Conservation (phyloP, 2,113 vertebrate species). For the Melanotaenia duboulayi region DNA sequence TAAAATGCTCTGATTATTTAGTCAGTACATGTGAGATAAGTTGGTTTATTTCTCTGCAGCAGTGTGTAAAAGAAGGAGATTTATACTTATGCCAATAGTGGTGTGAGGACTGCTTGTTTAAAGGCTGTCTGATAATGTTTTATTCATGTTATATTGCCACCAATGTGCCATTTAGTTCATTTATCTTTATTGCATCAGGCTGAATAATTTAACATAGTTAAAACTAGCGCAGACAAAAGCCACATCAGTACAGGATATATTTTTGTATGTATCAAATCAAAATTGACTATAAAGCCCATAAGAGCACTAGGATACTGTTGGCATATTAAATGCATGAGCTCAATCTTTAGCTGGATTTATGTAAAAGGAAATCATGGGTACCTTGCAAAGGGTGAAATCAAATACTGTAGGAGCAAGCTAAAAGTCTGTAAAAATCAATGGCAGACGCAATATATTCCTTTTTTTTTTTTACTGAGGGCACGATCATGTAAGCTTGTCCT, state of each 20-base stretch:
- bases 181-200: constrained; percentile 6
- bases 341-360: background rate
- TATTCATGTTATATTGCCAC: constrained; percentile 34
- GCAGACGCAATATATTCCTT: constrained; percentile 58
- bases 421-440: constrained; percentile 57
- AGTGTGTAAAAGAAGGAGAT: constrained; percentile 37
- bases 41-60: constrained; percentile 12
- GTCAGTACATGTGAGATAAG: constrained; percentile 24
- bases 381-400: constrained; percentile 45
- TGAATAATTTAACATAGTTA: constrained; percentile 11
- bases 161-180: constrained; percentile 29
- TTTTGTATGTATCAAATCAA: constrained; percentile 13
- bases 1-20: constrained; percentile 20
- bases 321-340: background rate
- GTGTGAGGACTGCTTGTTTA: constrained; percentile 33
- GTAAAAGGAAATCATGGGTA: constrained; percentile 15
- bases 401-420: constrained; percentile 43
- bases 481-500: constrained; percentile 40
- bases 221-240: constrained; percentile 3
- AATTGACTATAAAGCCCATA: background rate
- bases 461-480: constrained; percentile 27
- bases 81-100: constrained; percentile 37
- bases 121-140: constrained; percentile 30
- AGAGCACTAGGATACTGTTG: background rate
- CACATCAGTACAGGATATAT: constrained; percentile 3